Conservation (phyloP, 2,888 invertebrate genomes). For the Capitulum mitella region DNA sequence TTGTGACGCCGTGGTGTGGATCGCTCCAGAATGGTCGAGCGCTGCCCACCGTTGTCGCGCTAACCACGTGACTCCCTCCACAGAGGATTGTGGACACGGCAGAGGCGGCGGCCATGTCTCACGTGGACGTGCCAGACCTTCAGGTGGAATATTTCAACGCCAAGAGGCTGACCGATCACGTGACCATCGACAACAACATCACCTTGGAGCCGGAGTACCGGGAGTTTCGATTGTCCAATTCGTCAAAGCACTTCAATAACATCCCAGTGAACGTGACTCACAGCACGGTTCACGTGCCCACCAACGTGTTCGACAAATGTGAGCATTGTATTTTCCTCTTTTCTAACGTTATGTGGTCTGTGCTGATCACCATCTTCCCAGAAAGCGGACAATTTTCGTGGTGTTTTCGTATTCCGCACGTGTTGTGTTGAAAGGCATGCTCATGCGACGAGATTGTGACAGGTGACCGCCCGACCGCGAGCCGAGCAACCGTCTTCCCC, state of each 20-base stretch:
- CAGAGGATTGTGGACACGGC: slow-evolving; percentile 70
- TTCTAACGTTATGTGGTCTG: too few relatives aligned
- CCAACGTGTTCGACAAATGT: slow-evolving; percentile 83
- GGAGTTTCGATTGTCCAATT: slow-evolving; percentile 33
- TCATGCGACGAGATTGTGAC: too few relatives aligned
- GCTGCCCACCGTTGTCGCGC: too few relatives aligned
- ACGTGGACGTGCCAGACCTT: slow-evolving; percentile 47
- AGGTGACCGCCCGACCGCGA: too few relatives aligned
- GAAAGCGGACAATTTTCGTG: too few relatives aligned
- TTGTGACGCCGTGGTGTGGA: too few relatives aligned
- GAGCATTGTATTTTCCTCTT: not conserved
- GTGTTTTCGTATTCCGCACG: too few relatives aligned
- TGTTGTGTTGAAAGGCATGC: too few relatives aligned
- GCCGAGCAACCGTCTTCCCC: too few relatives aligned
- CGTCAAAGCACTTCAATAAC: slow-evolving; percentile 46
- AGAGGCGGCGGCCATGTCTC: slow-evolving; percentile 59
- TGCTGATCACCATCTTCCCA: too few relatives aligned
- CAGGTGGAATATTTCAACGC: slow-evolving; percentile 68
- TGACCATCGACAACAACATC: slow-evolving; percentile 19
- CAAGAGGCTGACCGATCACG: slow-evolving; percentile 49
- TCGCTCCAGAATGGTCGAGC: too few relatives aligned
- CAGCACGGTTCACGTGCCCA: slow-evolving; percentile 88
- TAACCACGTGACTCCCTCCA: too few relatives aligned
- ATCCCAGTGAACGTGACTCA: slow-evolving; percentile 59
- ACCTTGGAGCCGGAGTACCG: slow-evolving; percentile 26